Evolutionary conservation across 2,888 invertebrate species (phyloP).

Genomic region (Lampropteryx suffumata): DNA sequence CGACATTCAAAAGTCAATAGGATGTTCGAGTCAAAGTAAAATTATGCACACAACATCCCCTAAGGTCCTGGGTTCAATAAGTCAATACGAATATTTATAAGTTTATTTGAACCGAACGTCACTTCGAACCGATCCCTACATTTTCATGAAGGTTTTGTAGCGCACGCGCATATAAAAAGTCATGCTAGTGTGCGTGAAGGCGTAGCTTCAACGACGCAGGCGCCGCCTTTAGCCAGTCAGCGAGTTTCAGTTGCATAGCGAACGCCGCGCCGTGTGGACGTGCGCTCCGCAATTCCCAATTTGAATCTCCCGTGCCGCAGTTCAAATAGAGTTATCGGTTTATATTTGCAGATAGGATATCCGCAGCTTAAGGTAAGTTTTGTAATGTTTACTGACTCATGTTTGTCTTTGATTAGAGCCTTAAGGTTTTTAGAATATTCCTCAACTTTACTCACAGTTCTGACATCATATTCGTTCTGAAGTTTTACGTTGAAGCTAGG

Average conservation of each 20-base stretch:
- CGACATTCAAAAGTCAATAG: constrained; percentile 20
- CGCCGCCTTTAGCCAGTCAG: constrained; percentile 58
- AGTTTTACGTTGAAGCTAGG: constrained; percentile 34
- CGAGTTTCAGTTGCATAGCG: constrained; percentile 53
- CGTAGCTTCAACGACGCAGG: constrained; percentile 61
- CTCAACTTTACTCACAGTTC: constrained; percentile 40
- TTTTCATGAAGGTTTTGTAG: constrained; percentile 70
- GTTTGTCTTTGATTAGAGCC: constrained; percentile 63
- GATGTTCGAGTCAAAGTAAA: constrained; percentile 28
- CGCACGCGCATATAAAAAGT: constrained; percentile 38
- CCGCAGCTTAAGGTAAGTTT: constrained; percentile 61
- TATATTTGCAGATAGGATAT: constrained; percentile 69
- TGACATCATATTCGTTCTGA: constrained; percentile 44
- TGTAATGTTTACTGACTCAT: constrained; percentile 53
- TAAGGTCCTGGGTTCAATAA: constrained; percentile 27
- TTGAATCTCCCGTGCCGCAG: constrained; percentile 56
- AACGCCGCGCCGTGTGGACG: constrained; percentile 55
- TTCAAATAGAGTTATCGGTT: constrained; percentile 72
- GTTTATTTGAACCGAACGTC: constrained; percentile 23
- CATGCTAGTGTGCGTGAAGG: constrained; percentile 58
- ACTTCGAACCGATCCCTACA: constrained; percentile 44
- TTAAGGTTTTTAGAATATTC: constrained; percentile 37
- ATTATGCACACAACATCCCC: constrained; percentile 27
- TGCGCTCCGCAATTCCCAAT: constrained; percentile 41
- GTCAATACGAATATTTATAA: constrained; percentile 31